Conservation (phyloP, 2,797 vertebrate species). For the Leptatherina wallacei region DNA sequence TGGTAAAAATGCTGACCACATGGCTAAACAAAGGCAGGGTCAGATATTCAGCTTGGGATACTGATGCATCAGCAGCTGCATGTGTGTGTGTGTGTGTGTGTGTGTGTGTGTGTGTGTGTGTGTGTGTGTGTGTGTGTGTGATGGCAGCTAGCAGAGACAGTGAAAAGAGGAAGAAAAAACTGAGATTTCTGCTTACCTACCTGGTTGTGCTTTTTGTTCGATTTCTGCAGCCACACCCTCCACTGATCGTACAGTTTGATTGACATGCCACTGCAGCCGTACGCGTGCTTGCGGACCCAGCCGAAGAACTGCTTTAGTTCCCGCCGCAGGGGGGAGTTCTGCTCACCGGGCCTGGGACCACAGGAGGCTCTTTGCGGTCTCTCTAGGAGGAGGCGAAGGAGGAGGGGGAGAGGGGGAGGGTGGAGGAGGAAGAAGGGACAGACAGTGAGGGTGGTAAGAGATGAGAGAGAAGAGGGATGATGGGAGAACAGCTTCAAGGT, state of each 20-base stretch:
- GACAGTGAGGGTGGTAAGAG: neutral
- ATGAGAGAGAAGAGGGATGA: constrained; percentile 11
- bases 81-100: constrained; percentile 9
- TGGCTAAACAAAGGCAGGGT: constrained; percentile 57
- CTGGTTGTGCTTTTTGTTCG: constrained; percentile 94
- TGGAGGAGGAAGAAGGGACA: neutral
- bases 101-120: too few species aligned
- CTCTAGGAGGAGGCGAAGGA: constrained; percentile 67
- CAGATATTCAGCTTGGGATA: constrained; percentile 52
- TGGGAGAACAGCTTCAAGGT: constrained; percentile 32
- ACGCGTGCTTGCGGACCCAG: constrained; percentile 93
- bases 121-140: too few species aligned
- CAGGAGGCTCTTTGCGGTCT: constrained; percentile 80
- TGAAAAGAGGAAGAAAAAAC: constrained; percentile 6
- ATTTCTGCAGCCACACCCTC: constrained; percentile 96
- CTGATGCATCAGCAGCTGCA: constrained; percentile 32
- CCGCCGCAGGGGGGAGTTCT: constrained; percentile 90
- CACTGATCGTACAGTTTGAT: constrained; percentile 98
- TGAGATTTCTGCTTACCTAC: constrained; percentile 84
- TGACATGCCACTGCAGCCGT: constrained; percentile 91
- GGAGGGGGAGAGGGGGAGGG: too few species aligned
- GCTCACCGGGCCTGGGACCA: constrained; percentile 81
- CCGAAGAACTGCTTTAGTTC: constrained; percentile 96
- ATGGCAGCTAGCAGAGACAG: constrained; percentile 28
- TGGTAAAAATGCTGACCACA: constrained; percentile 59